These are phyloP conservation scores for Emmelina monodactyla DNA, from an alignment of 2,888 invertebrate genomes.

Conservation along the genomic window DNA sequence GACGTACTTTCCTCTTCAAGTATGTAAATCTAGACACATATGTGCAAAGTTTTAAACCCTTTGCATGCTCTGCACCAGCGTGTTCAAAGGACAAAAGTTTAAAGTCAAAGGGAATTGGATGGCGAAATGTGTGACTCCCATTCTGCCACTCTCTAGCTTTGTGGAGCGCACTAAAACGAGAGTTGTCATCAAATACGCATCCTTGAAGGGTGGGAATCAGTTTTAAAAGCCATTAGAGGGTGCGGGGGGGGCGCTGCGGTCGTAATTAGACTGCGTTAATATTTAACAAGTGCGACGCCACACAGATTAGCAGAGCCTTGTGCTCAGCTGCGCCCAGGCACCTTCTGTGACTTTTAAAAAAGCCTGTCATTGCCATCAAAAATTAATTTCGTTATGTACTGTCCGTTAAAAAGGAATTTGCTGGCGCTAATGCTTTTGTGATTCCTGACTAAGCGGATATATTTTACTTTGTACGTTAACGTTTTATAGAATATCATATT, in stretches of 20 bases:
- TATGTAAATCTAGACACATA: no score
- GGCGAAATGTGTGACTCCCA: no score
- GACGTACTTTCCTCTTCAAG: no score
- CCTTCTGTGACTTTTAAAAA: conserved; percentile 52
- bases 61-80: no score
- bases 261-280: conserved; percentile 65
- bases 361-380: conserved; percentile 44
- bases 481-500: no score
- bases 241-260: conserved; percentile 28
- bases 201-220: conserved; percentile 59
- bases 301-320: conserved; percentile 47
- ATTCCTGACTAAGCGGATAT: no score
- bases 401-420: conserved; percentile 31
- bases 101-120: no score
- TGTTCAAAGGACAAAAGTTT: no score
- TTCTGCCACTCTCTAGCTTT: no score
- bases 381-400: conserved; percentile 48
- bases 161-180: conserved; percentile 31
- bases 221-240: conserved; percentile 65
- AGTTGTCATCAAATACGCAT: conserved; percentile 66
- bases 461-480: no score
- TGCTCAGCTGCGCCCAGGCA: conserved; percentile 50
- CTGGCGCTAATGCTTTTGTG: conserved; percentile 35
- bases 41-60: no score
- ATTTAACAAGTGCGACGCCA: conserved; percentile 62